phyloP scores from a whole-genome alignment of 2,113 vertebrate genomes.

The Melanotaenia duboulayi region DNA sequence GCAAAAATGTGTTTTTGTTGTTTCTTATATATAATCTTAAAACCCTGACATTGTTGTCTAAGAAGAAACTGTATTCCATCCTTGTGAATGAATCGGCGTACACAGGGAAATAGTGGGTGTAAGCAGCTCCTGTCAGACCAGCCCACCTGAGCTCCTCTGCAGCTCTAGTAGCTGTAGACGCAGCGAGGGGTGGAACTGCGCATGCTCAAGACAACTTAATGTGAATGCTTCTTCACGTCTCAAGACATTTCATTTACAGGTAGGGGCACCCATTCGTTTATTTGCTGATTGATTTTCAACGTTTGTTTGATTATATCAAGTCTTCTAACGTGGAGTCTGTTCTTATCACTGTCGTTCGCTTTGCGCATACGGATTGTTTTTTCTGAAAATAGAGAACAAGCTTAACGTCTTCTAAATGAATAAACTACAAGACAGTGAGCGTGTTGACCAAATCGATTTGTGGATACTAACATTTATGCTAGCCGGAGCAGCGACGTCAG shows the following conservation, averaged over 20 bases:
- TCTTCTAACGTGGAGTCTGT: not conserved
- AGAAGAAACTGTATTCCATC: not conserved
- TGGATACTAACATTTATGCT: conserved; percentile 14
- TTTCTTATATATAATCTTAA: not conserved
- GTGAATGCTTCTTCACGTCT: conserved; percentile 54
- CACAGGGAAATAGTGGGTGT: not conserved
- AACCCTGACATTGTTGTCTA: not conserved
- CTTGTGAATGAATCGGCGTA: not conserved
- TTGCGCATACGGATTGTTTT: not conserved
- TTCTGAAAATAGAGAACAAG: not conserved
- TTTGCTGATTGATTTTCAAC: not conserved
- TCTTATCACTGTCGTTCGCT: not conserved
- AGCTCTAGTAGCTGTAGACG: conserved; percentile 2
- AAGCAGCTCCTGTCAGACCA: not conserved
- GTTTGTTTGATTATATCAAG: not conserved
- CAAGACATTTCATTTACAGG: conserved; percentile 66
- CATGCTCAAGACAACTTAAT: conserved; percentile 57
- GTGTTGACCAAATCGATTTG: conserved; percentile 14
- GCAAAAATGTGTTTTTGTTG: not conserved
- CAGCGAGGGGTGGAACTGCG: conserved; percentile 44
- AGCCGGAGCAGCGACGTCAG: conserved; percentile 18
- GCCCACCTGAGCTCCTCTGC: conserved; percentile 39
- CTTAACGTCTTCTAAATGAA: conserved; percentile 16
- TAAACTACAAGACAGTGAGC: conserved; percentile 29
- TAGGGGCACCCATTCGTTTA: conserved; percentile 15